Evolutionary conservation across 2,888 invertebrate species (phyloP).

Genomic region (Noctua janthina): DNA sequence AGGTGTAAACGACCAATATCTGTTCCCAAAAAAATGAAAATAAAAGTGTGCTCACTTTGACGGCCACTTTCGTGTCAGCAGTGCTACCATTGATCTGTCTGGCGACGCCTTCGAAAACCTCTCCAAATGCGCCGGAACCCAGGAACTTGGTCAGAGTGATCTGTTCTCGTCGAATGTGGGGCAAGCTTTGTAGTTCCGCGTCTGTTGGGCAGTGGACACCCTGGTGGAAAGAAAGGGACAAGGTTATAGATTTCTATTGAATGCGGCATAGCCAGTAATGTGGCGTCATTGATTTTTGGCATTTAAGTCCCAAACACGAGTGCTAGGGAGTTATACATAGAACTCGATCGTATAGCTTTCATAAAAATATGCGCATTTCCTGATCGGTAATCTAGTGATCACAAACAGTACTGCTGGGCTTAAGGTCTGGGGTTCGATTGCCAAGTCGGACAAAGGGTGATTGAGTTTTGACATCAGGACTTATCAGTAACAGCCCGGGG

Average conservation of each 20-base stretch:
- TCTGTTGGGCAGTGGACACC: slow-evolving; percentile 91
- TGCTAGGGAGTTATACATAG: background rate
- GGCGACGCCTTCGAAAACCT: slow-evolving; percentile 98
- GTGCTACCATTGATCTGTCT: slow-evolving; percentile 91
- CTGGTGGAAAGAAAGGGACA: slow-evolving; percentile 68
- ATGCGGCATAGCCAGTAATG: background rate
- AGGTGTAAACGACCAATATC: no score
- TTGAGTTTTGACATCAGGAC: background rate
- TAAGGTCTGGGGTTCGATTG: background rate
- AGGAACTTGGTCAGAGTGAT: slow-evolving; percentile 96
- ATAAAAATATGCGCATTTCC: background rate
- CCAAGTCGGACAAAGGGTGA: background rate
- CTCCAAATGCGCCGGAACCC: slow-evolving; percentile 99
- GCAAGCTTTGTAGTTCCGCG: slow-evolving; percentile 94
- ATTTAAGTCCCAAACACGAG: background rate
- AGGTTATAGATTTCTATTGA: background rate
- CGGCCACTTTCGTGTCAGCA: slow-evolving; percentile 95
- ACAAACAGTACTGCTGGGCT: background rate
- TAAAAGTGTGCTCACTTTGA: slow-evolving; percentile 92
- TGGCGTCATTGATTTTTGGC: background rate
- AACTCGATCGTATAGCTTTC: background rate
- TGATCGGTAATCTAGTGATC: background rate
- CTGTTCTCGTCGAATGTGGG: slow-evolving; percentile 96
- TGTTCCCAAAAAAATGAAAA: no score
- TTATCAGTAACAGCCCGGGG: background rate